These are phyloP conservation scores for Helicoverpa armigera DNA, from an alignment of 1,140 invertebrate genomes.

Conservation along the genomic window DNA sequence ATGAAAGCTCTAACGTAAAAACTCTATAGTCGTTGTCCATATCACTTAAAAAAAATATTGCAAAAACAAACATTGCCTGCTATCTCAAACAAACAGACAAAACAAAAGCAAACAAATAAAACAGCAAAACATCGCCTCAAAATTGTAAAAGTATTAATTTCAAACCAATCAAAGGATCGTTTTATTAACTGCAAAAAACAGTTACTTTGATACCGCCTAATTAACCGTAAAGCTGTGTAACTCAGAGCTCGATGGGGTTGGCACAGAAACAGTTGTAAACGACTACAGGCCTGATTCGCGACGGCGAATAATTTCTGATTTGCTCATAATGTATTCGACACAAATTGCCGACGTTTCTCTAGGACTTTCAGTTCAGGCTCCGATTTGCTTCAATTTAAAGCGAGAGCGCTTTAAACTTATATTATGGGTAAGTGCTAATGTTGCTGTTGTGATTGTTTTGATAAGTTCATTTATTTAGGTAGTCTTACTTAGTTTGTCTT, in stretches of 20 bases:
- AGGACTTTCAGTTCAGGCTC: slow-evolving; percentile 1
- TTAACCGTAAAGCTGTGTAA: slow-evolving; percentile 43
- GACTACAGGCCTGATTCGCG: slow-evolving; percentile 37
- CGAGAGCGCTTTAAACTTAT: neutral
- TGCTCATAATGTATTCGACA: slow-evolving; percentile 50
- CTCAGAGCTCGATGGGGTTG: neutral
- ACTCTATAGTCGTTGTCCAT: no score
- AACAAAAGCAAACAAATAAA: neutral
- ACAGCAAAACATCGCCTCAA: neutral
- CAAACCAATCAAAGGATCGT: slow-evolving; percentile 34
- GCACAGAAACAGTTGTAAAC: slow-evolving; percentile 22
- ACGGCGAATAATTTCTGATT: slow-evolving; percentile 57
- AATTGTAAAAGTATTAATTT: slow-evolving; percentile 27
- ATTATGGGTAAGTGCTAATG: no score
- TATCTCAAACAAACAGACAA: neutral
- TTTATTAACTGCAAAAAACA: slow-evolving; percentile 31
- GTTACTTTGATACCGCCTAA: slow-evolving; percentile 35
- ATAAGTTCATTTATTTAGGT: neutral
- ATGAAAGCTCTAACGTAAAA: no score
- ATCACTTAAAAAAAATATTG: no score
- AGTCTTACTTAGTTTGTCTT: neutral
- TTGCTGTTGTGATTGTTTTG: neutral
- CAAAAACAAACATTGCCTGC: neutral
- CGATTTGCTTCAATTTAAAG: neutral
- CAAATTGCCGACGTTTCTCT: slow-evolving; percentile 51